Percentiles rank a stretch among this genome's conserved stretches.
Evolutionary conservation across 2,113 vertebrate genomes (phyloP).

Genomic region (Toxotes jaculatrix): DNA sequence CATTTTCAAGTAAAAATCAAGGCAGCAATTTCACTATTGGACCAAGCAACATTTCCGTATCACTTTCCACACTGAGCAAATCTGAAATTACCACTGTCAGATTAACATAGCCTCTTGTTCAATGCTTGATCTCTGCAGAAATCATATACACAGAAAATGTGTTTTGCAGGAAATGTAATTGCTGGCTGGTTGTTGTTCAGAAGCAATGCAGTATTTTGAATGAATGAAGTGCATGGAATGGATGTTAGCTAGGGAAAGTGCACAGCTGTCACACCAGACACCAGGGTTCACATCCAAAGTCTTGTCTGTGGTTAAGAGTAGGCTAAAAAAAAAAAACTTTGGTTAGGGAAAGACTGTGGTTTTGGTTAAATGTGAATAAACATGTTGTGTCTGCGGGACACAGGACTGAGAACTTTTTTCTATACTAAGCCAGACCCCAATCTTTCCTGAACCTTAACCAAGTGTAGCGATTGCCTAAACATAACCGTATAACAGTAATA

Average conservation of each 20-base stretch:
- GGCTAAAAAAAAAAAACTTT: neutral
- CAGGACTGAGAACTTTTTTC: neutral
- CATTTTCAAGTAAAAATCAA: no score
- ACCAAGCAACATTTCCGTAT: no score
- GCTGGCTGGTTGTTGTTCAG: neutral
- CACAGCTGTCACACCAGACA: neutral
- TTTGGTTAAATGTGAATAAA: neutral
- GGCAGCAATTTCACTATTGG: no score
- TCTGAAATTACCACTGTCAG: neutral
- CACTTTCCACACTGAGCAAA: neutral
- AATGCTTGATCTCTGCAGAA: neutral
- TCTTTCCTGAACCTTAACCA: no score
- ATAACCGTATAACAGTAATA: no score
- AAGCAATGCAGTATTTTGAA: neutral
- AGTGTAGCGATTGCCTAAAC: no score
- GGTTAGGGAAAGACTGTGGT: neutral
- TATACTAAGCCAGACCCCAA: no score
- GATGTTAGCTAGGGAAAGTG: no score
- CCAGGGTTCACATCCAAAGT: neutral
- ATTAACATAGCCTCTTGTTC: neutral
- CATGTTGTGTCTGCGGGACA: no score
- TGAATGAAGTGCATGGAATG: neutral
- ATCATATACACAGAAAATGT: neutral
- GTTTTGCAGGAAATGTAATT: neutral
- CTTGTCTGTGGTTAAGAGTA: neutral